phyloP scores from a whole-genome alignment of 2,888 invertebrate species.

The Sthenelais limicola region DNA sequence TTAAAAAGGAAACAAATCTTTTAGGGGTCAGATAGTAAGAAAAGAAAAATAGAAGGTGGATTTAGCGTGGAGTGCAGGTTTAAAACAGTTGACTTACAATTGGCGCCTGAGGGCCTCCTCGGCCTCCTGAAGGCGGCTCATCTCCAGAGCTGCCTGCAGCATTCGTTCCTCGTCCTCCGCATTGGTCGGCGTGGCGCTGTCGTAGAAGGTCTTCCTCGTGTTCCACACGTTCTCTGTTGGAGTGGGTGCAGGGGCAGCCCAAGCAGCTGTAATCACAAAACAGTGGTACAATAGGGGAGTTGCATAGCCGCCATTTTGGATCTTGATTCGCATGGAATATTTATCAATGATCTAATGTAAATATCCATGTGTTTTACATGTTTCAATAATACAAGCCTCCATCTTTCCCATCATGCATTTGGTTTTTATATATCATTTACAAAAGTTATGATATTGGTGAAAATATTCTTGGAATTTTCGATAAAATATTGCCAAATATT shows the following conservation, averaged over 20 bases:
- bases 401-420: too few species aligned
- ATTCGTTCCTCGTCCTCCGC: constrained; percentile 23
- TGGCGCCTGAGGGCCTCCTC: not conserved
- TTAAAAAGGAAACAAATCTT: too few species aligned
- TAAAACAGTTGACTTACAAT: constrained; percentile 2
- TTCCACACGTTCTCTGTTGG: constrained; percentile 19
- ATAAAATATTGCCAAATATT: too few species aligned
- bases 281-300: not conserved
- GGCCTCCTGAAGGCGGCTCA: constrained; percentile 12
- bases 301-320: not conserved
- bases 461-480: too few species aligned
- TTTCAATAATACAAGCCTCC: too few species aligned
- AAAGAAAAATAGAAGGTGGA: not conserved
- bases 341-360: too few species aligned
- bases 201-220: constrained; percentile 22
- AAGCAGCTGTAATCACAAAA: not conserved
- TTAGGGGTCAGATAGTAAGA: not conserved
- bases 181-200: constrained; percentile 12
- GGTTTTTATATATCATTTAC: too few species aligned
- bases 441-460: too few species aligned
- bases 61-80: not conserved
- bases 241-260: not conserved
- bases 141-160: constrained; percentile 34
- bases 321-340: too few species aligned
- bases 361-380: too few species aligned